phyloP scores from a whole-genome alignment of 2,888 invertebrate species.

The Habrosyne pyritoides region DNA sequence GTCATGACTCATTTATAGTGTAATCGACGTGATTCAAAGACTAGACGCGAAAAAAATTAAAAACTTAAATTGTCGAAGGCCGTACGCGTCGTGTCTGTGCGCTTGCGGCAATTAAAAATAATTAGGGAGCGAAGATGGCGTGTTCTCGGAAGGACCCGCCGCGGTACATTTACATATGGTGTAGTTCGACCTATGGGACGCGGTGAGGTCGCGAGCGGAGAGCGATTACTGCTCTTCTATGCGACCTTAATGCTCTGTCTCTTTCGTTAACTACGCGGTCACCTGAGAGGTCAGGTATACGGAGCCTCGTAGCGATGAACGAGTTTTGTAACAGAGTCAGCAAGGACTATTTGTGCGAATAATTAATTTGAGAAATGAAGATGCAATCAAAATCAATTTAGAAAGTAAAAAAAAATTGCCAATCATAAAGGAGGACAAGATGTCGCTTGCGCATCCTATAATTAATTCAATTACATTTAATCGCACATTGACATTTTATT shows the following conservation, averaged over 20 bases:
- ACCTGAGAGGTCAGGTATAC: too few species aligned
- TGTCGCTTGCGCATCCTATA: conserved; percentile 2
- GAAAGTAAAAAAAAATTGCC: background rate
- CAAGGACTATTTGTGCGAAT: too few species aligned
- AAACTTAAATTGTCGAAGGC: conserved; percentile 75
- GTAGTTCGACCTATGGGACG: conserved; percentile 36
- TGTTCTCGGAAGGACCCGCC: conserved; percentile 76
- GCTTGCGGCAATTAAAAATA: conserved; percentile 83
- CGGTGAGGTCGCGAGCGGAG: conserved; percentile 24
- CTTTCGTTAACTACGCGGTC: too few species aligned
- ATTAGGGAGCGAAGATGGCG: conserved; percentile 78
- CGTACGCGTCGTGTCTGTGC: conserved; percentile 63
- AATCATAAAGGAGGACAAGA: background rate
- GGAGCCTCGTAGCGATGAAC: too few species aligned
- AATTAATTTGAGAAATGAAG: too few species aligned
- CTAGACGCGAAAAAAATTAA: conserved; percentile 80
- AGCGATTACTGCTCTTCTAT: conserved; percentile 18
- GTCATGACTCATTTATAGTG: conserved; percentile 66
- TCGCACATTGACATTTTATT: conserved; percentile 8
- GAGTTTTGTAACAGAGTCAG: too few species aligned
- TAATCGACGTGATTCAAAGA: conserved; percentile 71
- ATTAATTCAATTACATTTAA: conserved; percentile 7
- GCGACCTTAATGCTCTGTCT: too few species aligned
- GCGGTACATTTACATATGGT: conserved; percentile 79
- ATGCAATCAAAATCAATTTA: background rate